A percentile compares a stretch with the other conserved stretches of the same genome.
phyloP scores from a whole-genome alignment of 2,113 vertebrate genomes.

The Mirza zaza region DNA sequence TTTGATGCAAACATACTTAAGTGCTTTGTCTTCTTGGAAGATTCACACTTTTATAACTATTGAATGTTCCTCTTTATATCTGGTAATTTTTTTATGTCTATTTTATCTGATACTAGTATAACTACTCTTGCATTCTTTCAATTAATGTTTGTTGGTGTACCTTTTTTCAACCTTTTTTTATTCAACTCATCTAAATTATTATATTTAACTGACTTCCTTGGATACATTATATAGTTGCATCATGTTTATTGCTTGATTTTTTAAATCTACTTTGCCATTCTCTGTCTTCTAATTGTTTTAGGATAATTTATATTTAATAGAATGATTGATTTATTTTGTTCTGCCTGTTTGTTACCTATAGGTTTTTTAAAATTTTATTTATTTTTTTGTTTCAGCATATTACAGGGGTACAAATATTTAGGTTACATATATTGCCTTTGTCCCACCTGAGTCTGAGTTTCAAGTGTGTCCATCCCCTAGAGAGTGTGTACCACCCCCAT shows the following conservation, averaged over 20 bases:
- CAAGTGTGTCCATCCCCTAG: too few relatives aligned
- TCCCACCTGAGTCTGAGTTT: too few relatives aligned
- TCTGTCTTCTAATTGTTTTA: not conserved
- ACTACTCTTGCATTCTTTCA: not conserved
- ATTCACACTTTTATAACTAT: not conserved
- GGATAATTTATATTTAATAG: not conserved
- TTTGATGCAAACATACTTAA: not conserved
- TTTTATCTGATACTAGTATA: not conserved
- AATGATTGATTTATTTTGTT: not conserved
- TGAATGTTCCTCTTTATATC: not conserved
- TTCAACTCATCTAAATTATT: not conserved
- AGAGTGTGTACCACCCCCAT: too few relatives aligned
- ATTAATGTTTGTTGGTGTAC: not conserved
- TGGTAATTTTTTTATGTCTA: not conserved
- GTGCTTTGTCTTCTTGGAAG: not conserved
- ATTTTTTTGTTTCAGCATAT: too few relatives aligned
- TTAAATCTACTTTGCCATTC: not conserved
- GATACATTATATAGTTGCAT: not conserved
- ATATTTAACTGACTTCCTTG: not conserved
- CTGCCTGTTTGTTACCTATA: not conserved
- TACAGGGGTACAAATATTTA: too few relatives aligned
- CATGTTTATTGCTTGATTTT: not conserved
- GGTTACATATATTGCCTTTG: too few relatives aligned
- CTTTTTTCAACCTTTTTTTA: not conserved
- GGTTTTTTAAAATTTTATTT: not conserved